These are phyloP conservation scores for Avahi laniger DNA, from an alignment of 2,797 vertebrate species.

Conservation along the genomic window DNA sequence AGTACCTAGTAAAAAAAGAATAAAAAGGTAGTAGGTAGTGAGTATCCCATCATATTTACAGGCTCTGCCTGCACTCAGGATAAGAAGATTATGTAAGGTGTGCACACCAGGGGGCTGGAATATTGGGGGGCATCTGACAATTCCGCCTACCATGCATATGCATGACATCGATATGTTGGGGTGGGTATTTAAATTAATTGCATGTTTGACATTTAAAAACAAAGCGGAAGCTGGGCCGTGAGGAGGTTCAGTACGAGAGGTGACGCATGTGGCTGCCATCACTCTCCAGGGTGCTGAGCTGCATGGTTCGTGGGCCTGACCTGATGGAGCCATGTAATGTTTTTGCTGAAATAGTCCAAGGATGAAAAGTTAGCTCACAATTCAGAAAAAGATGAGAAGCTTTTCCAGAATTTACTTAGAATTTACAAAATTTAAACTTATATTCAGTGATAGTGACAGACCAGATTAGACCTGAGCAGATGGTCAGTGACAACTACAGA, in stretches of 20 bases:
- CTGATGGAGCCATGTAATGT: not conserved
- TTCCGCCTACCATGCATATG: not conserved
- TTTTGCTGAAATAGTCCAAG: not conserved
- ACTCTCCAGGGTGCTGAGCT: not conserved
- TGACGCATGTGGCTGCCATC: fast-evolving
- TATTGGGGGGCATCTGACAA: not conserved
- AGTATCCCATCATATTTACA: not conserved
- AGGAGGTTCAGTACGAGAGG: not conserved
- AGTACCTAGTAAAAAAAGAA: not conserved
- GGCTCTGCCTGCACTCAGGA: not conserved
- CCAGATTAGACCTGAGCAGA: slow-evolving; percentile 63
- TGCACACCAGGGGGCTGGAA: not conserved
- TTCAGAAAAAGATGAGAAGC: not conserved
- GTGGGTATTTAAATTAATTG: not conserved
- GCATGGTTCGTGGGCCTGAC: not conserved
- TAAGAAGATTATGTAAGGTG: not conserved
- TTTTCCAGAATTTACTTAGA: slow-evolving; percentile 53
- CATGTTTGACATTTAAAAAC: not conserved
- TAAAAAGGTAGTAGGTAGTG: not conserved
- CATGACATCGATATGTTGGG: not conserved
- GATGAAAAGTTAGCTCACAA: not conserved
- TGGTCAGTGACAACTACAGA: slow-evolving; percentile 55
- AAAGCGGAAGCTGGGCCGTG: not conserved
- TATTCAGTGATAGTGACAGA: slow-evolving; percentile 7
- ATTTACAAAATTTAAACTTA: slow-evolving; percentile 12